These are phyloP conservation scores for Bubo scandiacus DNA, from an alignment of 2,113 vertebrate species.

Conservation along the genomic window DNA sequence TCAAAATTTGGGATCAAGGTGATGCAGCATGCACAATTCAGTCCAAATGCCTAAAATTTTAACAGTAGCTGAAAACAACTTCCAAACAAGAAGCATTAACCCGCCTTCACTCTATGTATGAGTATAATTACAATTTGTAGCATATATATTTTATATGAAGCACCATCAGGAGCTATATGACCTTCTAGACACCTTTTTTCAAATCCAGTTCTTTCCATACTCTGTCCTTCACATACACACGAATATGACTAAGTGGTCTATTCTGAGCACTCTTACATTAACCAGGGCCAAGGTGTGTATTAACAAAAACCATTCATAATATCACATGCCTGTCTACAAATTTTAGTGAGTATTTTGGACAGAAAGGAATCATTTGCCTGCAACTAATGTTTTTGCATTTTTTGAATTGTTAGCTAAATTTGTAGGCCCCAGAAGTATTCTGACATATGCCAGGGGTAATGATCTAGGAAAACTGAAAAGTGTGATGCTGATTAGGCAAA, in stretches of 20 bases:
- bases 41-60: not conserved
- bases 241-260: not conserved
- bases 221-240: not conserved
- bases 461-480: slow-evolving; percentile 49
- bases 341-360: not conserved
- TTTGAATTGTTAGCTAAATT: slow-evolving; percentile 50
- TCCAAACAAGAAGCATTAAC: not conserved
- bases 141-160: not conserved
- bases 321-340: not conserved
- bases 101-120: not conserved
- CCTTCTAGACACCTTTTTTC: not conserved
- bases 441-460: slow-evolving; percentile 52
- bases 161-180: not conserved
- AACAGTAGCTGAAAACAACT: not conserved
- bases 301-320: not conserved
- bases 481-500: slow-evolving; percentile 59
- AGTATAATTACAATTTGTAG: not conserved
- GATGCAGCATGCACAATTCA: not conserved
- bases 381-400: not conserved
- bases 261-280: not conserved
- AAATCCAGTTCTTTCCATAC: not conserved
- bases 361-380: slow-evolving; percentile 16
- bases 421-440: not conserved
- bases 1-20: not conserved
- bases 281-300: not conserved